These are phyloP conservation scores for Drosophila mojavensis DNA, from an alignment of 1,140 invertebrate species.

Conservation along the genomic window DNA sequence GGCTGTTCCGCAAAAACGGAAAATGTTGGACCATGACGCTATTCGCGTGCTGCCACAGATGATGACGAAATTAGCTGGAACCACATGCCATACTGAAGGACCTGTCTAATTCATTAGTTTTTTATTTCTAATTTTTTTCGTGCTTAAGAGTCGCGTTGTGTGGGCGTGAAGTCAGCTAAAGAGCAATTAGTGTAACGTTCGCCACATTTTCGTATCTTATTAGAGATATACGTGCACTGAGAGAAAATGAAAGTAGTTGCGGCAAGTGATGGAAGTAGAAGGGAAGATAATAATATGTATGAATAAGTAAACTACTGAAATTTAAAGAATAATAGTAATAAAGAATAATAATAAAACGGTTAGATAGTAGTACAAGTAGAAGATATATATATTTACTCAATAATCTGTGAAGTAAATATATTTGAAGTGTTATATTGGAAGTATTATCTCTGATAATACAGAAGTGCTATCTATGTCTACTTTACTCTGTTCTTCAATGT, in stretches of 20 bases:
- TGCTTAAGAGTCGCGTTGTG: slow-evolving; percentile 3
- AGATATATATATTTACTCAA: too few species aligned
- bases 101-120: slow-evolving; percentile 52
- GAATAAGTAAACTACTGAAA: background rate
- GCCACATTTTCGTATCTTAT: slow-evolving; percentile 24
- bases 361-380: too few species aligned
- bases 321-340: background rate
- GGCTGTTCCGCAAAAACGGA: background rate
- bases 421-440: too few species aligned
- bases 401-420: too few species aligned
- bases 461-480: too few species aligned
- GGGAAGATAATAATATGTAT: background rate
- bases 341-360: too few species aligned
- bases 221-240: slow-evolving; percentile 12
- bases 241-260: background rate
- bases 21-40: slow-evolving; percentile 51
- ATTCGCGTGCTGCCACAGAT: slow-evolving; percentile 60
- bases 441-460: too few species aligned
- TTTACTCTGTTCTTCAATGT: too few species aligned
- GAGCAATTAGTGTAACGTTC: slow-evolving; percentile 25
- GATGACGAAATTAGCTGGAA: slow-evolving; percentile 49
- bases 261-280: too few species aligned
- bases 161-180: slow-evolving; percentile 27
- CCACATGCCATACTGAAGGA: slow-evolving; percentile 26
- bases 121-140: background rate